Evolutionary conservation across 2,888 invertebrate species (phyloP).

Genomic region (Acrocyrtus sp.): DNA sequence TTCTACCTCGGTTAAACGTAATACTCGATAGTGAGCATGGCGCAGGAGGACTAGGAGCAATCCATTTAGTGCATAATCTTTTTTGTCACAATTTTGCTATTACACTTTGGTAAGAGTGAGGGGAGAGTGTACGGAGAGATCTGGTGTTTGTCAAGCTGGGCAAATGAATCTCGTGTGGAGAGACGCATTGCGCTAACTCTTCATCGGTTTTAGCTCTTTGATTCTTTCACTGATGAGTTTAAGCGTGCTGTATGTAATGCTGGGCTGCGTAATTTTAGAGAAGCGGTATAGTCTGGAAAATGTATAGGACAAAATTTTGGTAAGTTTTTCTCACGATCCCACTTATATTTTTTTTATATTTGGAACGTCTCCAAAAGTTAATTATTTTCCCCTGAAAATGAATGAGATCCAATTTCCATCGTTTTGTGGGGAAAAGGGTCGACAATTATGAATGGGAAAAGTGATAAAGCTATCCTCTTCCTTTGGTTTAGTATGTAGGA

Average conservation of each 20-base stretch:
- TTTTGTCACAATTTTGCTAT: neutral
- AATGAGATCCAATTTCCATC: neutral
- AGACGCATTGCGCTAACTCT: neutral
- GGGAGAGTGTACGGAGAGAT: neutral
- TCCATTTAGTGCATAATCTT: no score
- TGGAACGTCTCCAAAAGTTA: slow-evolving; percentile 39
- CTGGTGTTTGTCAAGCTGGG: neutral
- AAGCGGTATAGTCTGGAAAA: neutral
- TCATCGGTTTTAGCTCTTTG: no score
- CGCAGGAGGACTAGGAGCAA: no score
- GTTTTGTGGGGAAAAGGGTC: neutral
- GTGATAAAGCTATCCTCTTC: neutral
- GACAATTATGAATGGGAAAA: neutral
- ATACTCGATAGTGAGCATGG: no score
- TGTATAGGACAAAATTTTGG: neutral
- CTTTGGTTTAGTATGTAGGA: neutral
- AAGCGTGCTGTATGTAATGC: no score
- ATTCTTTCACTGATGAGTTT: no score
- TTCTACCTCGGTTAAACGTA: no score
- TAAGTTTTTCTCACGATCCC: neutral
- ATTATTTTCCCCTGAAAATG: slow-evolving; percentile 29
- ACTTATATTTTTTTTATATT: slow-evolving; percentile 1
- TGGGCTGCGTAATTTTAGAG: neutral
- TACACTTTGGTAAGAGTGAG: neutral
- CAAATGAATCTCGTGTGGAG: neutral